Evolutionary conservation across 1,140 invertebrate species (phyloP), one percentile per base, ranked within the genome.

Genomic region (Sycophaga agraensis): DNA sequence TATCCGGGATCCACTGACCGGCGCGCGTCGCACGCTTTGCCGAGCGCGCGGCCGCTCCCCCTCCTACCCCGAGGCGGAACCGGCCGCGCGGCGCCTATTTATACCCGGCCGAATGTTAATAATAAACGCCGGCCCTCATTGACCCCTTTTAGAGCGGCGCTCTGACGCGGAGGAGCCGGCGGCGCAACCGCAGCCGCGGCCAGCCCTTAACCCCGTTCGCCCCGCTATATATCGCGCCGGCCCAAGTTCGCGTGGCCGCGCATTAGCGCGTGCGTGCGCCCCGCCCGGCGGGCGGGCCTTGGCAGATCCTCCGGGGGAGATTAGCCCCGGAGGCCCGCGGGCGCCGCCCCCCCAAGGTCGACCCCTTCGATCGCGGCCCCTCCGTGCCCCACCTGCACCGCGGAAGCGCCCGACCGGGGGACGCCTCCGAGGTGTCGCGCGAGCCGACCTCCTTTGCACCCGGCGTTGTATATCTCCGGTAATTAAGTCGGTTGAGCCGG

Each of bases 131-230:
- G 60, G 24, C 60, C 59, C 60, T 63, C 60, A 50, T 57, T 63
- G 60, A 56, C 60, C 60, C 60, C 43, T 54, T 63, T 63, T 55
- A 55, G 14, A 62, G 35, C 28, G 35, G 35, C 37, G 46, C 45
- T 49, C 28, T 53, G 45, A 49, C 45, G 56, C 50, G 43, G 19
- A 31, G 19, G 34, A 50, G 48, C 17, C 17, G 19, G 31, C 16
- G 43, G 31, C 42, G 55, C 16, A 40, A 21, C 16, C 40, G 12
- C 26, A 31, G 24, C 24, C 37, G 21, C 43, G 19, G 59, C n/a
- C 54, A 62, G 59, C 60, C 60, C 60, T 63, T 63, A 63, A 63
- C 60, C 60, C 53, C 51, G 53, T 57, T 63, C 37, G 37, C 46
- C 57, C 56, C 53, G 51, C 51, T 26, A 31, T 17, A 8, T 40